Evolutionary conservation across 2,113 vertebrate genomes (phyloP).

Genomic region (Paratilapia polleni): DNA sequence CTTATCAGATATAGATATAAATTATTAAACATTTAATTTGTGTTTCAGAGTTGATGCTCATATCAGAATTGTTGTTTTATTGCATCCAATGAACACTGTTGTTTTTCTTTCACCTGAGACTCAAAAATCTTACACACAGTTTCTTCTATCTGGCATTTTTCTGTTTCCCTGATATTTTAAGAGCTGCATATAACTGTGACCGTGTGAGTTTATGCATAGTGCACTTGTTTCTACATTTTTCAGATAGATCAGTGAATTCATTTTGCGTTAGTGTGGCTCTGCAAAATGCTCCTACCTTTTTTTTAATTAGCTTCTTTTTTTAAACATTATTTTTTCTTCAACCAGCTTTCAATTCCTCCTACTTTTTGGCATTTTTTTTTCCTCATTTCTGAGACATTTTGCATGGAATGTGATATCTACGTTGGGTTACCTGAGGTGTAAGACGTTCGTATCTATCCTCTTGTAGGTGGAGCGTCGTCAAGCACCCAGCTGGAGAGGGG

Average conservation of each 20-base stretch:
- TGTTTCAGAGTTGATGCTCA: slow-evolving; percentile 5
- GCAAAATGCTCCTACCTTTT: slow-evolving; percentile 30
- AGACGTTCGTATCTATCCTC: slow-evolving; percentile 83
- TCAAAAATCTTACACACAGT: background rate
- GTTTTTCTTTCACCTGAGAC: background rate
- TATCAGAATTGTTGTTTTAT: background rate
- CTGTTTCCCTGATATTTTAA: background rate
- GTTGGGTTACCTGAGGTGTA: slow-evolving; percentile 80
- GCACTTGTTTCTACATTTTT: background rate
- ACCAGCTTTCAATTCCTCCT: slow-evolving; percentile 35
- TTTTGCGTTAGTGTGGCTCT: slow-evolving; percentile 51
- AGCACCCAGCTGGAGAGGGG: slow-evolving; percentile 75
- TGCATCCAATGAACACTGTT: slow-evolving; percentile 34
- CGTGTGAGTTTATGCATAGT: slow-evolving; percentile 3
- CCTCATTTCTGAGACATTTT: slow-evolving; percentile 70
- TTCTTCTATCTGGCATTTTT: background rate
- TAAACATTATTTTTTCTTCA: slow-evolving; percentile 23
- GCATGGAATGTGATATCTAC: slow-evolving; percentile 79
- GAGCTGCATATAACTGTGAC: slow-evolving; percentile 9
- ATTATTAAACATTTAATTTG: background rate
- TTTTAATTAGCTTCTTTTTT: slow-evolving; percentile 45
- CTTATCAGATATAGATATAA: too few relatives aligned
- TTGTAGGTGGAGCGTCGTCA: slow-evolving; percentile 81
- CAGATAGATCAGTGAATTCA: background rate
- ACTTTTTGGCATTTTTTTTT: slow-evolving; percentile 50